These are phyloP conservation scores for Anhinga anhinga DNA, from an alignment of 2,113 vertebrate species.

Conservation along the genomic window DNA sequence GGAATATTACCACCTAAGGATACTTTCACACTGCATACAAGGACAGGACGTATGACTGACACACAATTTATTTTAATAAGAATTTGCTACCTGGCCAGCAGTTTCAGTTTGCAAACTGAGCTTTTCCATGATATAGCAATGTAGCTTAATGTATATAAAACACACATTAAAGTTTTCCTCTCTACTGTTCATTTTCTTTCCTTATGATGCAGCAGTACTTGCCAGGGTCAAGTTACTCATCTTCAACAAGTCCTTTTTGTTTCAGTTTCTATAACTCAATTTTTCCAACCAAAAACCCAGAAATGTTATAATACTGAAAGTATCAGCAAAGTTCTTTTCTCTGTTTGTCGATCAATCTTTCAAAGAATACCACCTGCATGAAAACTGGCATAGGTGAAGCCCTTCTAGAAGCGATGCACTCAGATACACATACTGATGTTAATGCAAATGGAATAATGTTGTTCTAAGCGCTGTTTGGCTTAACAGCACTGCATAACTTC, in stretches of 20 bases:
- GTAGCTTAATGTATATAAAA: not conserved
- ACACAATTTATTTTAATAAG: not conserved
- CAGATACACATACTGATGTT: not conserved
- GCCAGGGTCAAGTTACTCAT: not conserved
- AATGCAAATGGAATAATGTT: not conserved
- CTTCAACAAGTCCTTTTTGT: not conserved
- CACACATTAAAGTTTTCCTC: not conserved
- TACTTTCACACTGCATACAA: not conserved
- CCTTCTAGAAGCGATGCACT: not conserved
- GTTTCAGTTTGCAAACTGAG: not conserved
- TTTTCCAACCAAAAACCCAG: not conserved
- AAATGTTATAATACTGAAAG: not conserved
- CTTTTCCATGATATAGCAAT: not conserved
- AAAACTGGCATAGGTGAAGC: fast-evolving
- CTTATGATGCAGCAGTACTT: not conserved
- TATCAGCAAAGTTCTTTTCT: not conserved
- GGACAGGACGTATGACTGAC: not conserved
- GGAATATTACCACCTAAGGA: not conserved
- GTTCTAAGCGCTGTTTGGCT: not conserved
- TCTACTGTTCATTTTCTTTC: not conserved
- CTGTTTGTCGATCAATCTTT: not conserved
- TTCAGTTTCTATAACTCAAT: not conserved
- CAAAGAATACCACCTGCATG: not conserved
- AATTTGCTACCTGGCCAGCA: not conserved
- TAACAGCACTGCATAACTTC: not conserved